Conservation (phyloP, 2,797 vertebrate genomes). For the Gobionotothen gibberifrons region DNA sequence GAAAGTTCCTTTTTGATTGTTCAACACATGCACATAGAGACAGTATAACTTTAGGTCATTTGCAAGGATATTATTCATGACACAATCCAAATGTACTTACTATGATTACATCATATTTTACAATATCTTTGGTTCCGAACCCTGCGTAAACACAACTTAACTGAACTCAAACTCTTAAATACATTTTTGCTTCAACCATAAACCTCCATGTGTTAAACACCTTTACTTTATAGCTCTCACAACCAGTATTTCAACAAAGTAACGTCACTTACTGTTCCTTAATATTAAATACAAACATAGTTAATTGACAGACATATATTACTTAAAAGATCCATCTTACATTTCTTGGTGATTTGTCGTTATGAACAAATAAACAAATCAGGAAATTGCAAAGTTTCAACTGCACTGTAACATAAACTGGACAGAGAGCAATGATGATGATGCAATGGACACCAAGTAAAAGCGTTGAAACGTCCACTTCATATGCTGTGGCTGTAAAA, state of each 20-base stretch:
- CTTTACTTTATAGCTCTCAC: not conserved
- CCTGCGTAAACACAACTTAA: slow-evolving; percentile 17
- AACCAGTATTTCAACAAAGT: slow-evolving; percentile 21
- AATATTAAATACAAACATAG: slow-evolving; percentile 27
- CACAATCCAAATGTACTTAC: slow-evolving; percentile 19
- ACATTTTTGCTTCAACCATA: slow-evolving; percentile 20
- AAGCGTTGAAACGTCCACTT: not conserved
- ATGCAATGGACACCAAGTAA: slow-evolving; percentile 32
- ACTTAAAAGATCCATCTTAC: slow-evolving; percentile 50
- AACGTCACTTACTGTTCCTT: slow-evolving; percentile 10
- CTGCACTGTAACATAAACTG: slow-evolving; percentile 37
- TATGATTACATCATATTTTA: slow-evolving; percentile 8
- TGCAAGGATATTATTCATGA: slow-evolving; percentile 11
- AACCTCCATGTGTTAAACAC: not conserved
- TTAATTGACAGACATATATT: slow-evolving; percentile 8
- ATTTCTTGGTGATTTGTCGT: slow-evolving; percentile 17
- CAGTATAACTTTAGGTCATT: slow-evolving; percentile 19
- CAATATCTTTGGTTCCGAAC: slow-evolving; percentile 58
- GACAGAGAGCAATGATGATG: slow-evolving; percentile 13
- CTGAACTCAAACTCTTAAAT: slow-evolving; percentile 8
- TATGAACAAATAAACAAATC: slow-evolving; percentile 42
- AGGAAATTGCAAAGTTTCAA: slow-evolving; percentile 13
- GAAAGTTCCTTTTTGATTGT: slow-evolving; percentile 44
- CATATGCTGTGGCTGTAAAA: slow-evolving; percentile 1
- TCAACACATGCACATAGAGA: slow-evolving; percentile 25